Evolutionary conservation across 2,797 vertebrate species (phyloP), one percentile per base, ranked within the genome.

Genomic region (Anomalospiza imberbis): DNA sequence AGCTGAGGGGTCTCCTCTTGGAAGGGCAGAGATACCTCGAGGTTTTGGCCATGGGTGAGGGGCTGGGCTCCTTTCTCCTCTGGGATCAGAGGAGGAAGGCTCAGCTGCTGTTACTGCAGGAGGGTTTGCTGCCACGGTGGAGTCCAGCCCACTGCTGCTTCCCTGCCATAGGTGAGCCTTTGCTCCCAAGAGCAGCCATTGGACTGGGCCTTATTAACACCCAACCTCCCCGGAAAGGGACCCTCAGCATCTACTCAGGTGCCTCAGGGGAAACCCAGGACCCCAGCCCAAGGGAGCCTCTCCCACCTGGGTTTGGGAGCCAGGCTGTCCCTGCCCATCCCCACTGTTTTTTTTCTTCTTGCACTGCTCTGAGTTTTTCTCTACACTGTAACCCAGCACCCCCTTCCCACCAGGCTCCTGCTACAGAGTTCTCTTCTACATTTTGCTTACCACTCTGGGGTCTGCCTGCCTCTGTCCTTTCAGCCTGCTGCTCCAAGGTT

Each of bases 91-190:
- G 53, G 4, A 40, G 36, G 54, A 42, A 6, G 10, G 65, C 25
- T 0, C 3, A 31, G 36, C 54, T 31, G 1, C n/a, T 36, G 36
- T 45, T 31, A 1, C n/a, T 36, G 40, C 13, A 16, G 28, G 28
- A 54, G 13, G 17, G 10, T 31, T 54, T 9, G n/a, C 17, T 45
- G 40, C 50, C 28, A 9, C 18, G 13, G 20, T 4, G 40, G 26
- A 25, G 8, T 8, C n/a, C 75, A 32, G 40, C n/a, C 40, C 4
- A 3, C 4, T 4, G 60, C 38, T 31, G 32, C 50, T 38, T 36
- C 42, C 32, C 32, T 31, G 1, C 26, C 2, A 3, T 7, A 12
- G 25, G 25, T 9, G 25, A 44, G 32, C 50, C 38, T 54, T 19
- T 45, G 40, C 26, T 77, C 2, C 0, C 2, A 12, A 29, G 32